Base-by-base conservation (phyloP, 2,797 vertebrate genomes). In the Siniperca scherzeri region DNA sequence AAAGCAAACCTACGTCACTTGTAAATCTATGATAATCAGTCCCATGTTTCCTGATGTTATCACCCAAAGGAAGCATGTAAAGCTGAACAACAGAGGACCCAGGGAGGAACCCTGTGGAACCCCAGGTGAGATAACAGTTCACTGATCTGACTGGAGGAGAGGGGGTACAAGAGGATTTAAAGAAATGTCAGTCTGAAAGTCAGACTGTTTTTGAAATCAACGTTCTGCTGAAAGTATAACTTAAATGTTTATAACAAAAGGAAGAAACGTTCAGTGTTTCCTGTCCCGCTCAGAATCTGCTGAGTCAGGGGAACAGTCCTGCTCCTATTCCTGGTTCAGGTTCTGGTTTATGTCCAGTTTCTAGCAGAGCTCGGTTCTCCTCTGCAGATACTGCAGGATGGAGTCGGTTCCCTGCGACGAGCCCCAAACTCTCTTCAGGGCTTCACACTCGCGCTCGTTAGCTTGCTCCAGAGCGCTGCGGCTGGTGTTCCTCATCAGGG, bases 381-480 rank as follows among this genome's bases (percentile, higher is more conserved):
- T 97, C 95, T 99, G 98, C 83, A 99, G 95, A 80, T 98, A 97
- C 91, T 97, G 97, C 75, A 99, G 93, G 92, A 99, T 99, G 68
- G 98, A 97, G 95, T 99, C 98, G 79, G 98, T 98, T 66, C 98
- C 98, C 92, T 99, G 98, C 0, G 96, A 96, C 0, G 98, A 99
- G 62, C 98, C 98, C 98, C 98, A 99, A 74, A 99, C 96, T 80
- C 97, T 97, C 96, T 97, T 98, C 81, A 99, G 92, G n/a, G 97
- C 97, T 89, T 99, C 98, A 78, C 98, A 99, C 88, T 99, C 98
- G 0, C 97, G 96, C 92, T 99, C 98, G 1, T 99, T 99, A 56
- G 97, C 96, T 91, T 98, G 97, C 80, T 99, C 98, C 88, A 99
- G 93, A 68, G 97, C 96, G 62, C 94, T 77, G 80, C 96, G 97